Percentiles rank a stretch among this genome's conserved stretches.
Conservation (phyloP, 2,888 invertebrate species). For the Ectropis crepuscularia region DNA sequence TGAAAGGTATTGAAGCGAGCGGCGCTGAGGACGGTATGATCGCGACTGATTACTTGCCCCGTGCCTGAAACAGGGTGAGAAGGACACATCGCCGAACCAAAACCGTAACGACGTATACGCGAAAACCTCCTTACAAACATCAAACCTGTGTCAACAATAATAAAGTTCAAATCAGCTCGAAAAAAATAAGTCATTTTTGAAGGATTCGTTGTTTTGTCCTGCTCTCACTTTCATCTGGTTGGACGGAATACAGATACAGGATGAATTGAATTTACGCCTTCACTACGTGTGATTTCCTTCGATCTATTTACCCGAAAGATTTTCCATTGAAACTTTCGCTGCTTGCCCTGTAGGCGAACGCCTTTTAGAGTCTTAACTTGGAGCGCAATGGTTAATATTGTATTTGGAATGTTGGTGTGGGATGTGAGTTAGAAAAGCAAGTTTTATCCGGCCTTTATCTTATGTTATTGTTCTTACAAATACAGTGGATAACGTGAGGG, state of each 20-base stretch:
- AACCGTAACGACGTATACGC: slow-evolving; percentile 54
- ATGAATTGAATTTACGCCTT: slow-evolving; percentile 78
- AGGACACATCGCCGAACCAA: slow-evolving; percentile 65
- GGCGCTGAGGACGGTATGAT: slow-evolving; percentile 75
- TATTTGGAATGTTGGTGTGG: not conserved
- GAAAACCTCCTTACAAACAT: slow-evolving; percentile 38
- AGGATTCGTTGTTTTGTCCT: slow-evolving; percentile 72
- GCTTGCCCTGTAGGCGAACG: slow-evolving; percentile 8
- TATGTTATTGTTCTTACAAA: slow-evolving; percentile 44
- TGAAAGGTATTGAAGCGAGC: slow-evolving; percentile 59
- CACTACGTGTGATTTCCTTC: slow-evolving; percentile 55
- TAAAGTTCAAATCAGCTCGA: slow-evolving; percentile 44
- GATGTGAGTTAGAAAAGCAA: slow-evolving; percentile 19
- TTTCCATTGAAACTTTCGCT: slow-evolving; percentile 41
- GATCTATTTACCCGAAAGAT: slow-evolving; percentile 54
- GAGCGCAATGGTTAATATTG: slow-evolving; percentile 32
- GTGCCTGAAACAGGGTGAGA: slow-evolving; percentile 75
- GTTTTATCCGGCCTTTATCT: slow-evolving; percentile 44
- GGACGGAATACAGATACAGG: slow-evolving; percentile 75
- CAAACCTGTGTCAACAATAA: slow-evolving; percentile 15
- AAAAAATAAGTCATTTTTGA: slow-evolving; percentile 59
- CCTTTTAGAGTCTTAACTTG: slow-evolving; percentile 6
- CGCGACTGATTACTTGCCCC: slow-evolving; percentile 78
- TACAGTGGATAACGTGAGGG: slow-evolving; percentile 25
- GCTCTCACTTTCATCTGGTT: slow-evolving; percentile 75